Evolutionary conservation across 2,888 invertebrate species (phyloP).

Genomic region (Scaptomyza parva): DNA sequence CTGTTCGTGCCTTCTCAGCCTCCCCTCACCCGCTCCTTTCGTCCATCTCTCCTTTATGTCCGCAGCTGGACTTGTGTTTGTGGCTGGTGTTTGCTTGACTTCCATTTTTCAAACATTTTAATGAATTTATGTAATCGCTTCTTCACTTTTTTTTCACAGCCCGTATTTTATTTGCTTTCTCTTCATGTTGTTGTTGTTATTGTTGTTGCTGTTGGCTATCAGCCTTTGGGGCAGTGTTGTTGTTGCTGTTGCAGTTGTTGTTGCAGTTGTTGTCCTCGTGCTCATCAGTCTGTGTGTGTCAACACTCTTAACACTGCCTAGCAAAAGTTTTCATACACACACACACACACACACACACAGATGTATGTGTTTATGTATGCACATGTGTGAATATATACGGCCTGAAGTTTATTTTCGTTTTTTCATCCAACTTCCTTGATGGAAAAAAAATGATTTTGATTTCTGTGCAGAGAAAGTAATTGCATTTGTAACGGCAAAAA

Average conservation of each 20-base stretch:
- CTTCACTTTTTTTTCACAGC: constrained; percentile 22
- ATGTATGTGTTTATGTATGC: neutral
- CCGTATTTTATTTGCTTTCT: constrained; percentile 34
- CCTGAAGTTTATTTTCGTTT: neutral
- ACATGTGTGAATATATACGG: neutral
- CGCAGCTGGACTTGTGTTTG: constrained; percentile 18
- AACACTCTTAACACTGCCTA: constrained; percentile 53
- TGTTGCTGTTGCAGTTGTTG: constrained; percentile 12
- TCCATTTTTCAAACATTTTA: constrained; percentile 66
- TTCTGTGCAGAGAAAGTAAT: neutral
- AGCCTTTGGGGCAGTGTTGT: constrained; percentile 27
- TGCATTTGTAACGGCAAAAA: neutral
- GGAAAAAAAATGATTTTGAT: neutral
- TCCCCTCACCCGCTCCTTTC: neutral
- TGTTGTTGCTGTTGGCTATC: constrained; percentile 24
- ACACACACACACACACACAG: neutral
- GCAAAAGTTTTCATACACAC: neutral
- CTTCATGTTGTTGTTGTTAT: constrained; percentile 23
- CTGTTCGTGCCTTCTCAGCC: neutral
- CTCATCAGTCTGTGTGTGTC: constrained; percentile 53
- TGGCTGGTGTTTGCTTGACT: constrained; percentile 49
- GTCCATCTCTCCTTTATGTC: constrained; percentile 3
- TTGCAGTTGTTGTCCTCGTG: constrained; percentile 25
- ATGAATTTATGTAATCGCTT: constrained; percentile 69
- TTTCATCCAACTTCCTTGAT: neutral